A percentile compares a stretch with the other conserved stretches of the same genome.
These are phyloP conservation scores for Zaprionus nigranus DNA, from an alignment of 1,140 invertebrate genomes.

Conservation along the genomic window DNA sequence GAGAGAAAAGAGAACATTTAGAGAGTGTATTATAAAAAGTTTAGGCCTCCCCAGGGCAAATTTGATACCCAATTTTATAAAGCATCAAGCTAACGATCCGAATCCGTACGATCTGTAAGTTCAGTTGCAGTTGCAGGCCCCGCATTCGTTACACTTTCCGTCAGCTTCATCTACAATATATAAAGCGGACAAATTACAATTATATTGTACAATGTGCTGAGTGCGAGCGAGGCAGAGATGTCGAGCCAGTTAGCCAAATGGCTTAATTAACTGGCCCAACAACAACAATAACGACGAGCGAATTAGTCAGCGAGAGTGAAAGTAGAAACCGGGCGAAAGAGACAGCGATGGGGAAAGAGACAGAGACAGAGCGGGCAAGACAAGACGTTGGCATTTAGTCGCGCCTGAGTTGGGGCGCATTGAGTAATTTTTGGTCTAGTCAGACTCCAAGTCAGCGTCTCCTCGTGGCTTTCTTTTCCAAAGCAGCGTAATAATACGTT, in stretches of 20 bases:
- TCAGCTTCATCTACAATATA: slow-evolving; percentile 3
- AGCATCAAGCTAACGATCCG: neutral
- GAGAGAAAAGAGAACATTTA: neutral
- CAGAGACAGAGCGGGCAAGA: neutral
- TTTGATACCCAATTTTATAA: neutral
- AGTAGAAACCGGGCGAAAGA: slow-evolving; percentile 35
- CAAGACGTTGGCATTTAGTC: slow-evolving; percentile 39
- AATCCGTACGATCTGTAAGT: neutral
- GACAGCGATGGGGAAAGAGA: too few relatives aligned
- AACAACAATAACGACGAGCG: slow-evolving; percentile 34
- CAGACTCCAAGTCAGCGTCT: neutral
- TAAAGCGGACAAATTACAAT: slow-evolving; percentile 39
- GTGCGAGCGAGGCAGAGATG: slow-evolving; percentile 40
- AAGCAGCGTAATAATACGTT: slow-evolving; percentile 33
- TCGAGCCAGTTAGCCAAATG: slow-evolving; percentile 1
- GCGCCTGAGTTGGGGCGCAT: slow-evolving; percentile 31
- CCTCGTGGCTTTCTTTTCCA: neutral
- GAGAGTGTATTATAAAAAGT: too few relatives aligned
- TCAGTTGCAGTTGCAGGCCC: slow-evolving; percentile 31
- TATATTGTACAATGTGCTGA: slow-evolving; percentile 43
- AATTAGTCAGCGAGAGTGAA: slow-evolving; percentile 49
- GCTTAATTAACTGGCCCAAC: slow-evolving; percentile 39
- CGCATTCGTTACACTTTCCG: slow-evolving; percentile 67
- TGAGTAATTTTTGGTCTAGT: slow-evolving; percentile 76
- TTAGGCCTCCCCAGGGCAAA: neutral